Evolutionary conservation across 2,797 vertebrate species (phyloP).

Genomic region (Geotrypetes seraphini): DNA sequence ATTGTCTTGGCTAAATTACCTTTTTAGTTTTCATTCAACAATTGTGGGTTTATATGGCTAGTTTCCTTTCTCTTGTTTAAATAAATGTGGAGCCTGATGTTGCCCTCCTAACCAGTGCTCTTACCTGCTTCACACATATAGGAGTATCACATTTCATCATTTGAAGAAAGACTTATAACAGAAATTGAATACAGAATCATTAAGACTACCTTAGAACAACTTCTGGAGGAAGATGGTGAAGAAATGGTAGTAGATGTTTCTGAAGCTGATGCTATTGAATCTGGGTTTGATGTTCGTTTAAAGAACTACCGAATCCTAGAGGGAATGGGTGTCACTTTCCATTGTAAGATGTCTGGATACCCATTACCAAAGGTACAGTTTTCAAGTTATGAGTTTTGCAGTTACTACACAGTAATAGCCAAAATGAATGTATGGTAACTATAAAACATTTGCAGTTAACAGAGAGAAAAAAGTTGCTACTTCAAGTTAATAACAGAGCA

Average conservation of each 20-base stretch:
- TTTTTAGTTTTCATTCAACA: too few species aligned
- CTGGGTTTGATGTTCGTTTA: slow-evolving; percentile 73
- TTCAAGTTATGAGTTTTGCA: too few species aligned
- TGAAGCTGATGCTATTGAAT: slow-evolving; percentile 70
- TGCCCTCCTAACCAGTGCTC: too few species aligned
- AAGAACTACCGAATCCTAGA: slow-evolving; percentile 93
- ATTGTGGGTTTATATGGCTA: too few species aligned
- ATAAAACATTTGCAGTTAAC: too few species aligned
- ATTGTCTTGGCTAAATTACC: too few species aligned
- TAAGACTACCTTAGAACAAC: slow-evolving; percentile 79
- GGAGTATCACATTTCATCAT: slow-evolving; percentile 92
- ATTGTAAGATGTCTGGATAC: slow-evolving; percentile 81
- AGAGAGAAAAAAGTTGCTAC: too few species aligned
- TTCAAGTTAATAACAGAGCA: too few species aligned
- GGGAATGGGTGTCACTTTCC: slow-evolving; percentile 87
- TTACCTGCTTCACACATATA: slow-evolving; percentile 44
- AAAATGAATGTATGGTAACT: too few species aligned
- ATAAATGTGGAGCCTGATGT: too few species aligned
- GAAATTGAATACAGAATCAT: slow-evolving; percentile 92
- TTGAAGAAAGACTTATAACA: slow-evolving; percentile 89
- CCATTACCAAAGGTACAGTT: slow-evolving; percentile 83
- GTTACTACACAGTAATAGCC: too few species aligned
- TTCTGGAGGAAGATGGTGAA: slow-evolving; percentile 87
- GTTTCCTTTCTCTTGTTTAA: too few species aligned
- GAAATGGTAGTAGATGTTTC: slow-evolving; percentile 69